These are phyloP conservation scores for Sylvicola cinctus DNA, from an alignment of 2,888 invertebrate species.

Conservation along the genomic window DNA sequence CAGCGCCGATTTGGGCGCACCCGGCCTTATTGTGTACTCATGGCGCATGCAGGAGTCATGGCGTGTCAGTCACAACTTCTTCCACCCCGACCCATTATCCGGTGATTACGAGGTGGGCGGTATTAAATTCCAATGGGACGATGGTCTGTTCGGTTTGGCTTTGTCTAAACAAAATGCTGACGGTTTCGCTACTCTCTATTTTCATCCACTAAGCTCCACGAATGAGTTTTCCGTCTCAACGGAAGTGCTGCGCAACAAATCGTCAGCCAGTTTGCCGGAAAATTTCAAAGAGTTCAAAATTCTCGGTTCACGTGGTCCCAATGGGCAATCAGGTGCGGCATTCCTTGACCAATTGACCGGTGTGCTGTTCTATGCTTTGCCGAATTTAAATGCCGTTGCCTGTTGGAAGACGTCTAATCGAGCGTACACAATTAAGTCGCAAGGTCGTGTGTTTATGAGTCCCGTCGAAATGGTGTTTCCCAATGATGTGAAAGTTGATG, in stretches of 20 bases:
- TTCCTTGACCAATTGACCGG: slow-evolving; percentile 49
- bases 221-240: slow-evolving; percentile 59
- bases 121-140: slow-evolving; percentile 50
- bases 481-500: slow-evolving; percentile 57
- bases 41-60: slow-evolving; percentile 50
- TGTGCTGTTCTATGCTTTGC: slow-evolving; percentile 51
- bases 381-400: slow-evolving; percentile 54
- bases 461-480: slow-evolving; percentile 53
- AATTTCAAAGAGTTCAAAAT: slow-evolving; percentile 43
- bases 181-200: slow-evolving; percentile 51
- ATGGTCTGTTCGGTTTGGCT: slow-evolving; percentile 56
- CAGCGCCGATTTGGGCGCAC: slow-evolving; percentile 44
- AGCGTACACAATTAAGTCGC: slow-evolving; percentile 43
- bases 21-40: slow-evolving; percentile 55
- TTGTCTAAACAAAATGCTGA: slow-evolving; percentile 39
- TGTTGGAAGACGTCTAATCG: slow-evolving; percentile 56
- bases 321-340: slow-evolving; percentile 51
- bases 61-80: slow-evolving; percentile 49
- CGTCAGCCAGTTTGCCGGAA: slow-evolving; percentile 25
- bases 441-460: slow-evolving; percentile 50
- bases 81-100: slow-evolving; percentile 47
- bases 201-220: slow-evolving; percentile 58
- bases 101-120: slow-evolving; percentile 54
- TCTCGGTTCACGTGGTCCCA: slow-evolving; percentile 46
- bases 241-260: slow-evolving; percentile 37